These are phyloP conservation scores for Pimpla rufipes DNA, from an alignment of 2,888 invertebrate genomes.

Conservation along the genomic window DNA sequence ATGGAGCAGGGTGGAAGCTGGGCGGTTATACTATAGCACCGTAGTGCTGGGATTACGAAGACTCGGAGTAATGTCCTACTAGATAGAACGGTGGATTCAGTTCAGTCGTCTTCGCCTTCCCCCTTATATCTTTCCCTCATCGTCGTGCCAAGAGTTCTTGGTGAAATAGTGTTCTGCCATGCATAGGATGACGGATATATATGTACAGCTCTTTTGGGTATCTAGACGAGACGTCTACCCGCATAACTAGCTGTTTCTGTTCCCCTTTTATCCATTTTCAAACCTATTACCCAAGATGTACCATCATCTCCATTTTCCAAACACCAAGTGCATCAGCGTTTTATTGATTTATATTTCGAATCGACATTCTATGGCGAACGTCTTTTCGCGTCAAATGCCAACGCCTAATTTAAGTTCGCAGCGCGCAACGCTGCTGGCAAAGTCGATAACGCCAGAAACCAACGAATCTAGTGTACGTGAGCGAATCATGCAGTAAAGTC, in stretches of 20 bases:
- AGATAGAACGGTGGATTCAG: conserved; percentile 12
- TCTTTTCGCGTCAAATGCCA: not conserved
- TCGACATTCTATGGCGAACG: not conserved
- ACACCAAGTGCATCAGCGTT: not conserved
- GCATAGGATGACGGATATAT: conserved; percentile 10
- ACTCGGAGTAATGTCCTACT: conserved; percentile 26
- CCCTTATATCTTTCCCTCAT: not conserved
- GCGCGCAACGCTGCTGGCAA: not conserved
- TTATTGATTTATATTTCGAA: not conserved
- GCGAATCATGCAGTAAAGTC: not conserved
- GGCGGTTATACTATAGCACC: not conserved
- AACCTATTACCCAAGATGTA: not conserved
- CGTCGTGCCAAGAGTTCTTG: conserved; percentile 25
- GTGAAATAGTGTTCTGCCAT: not conserved
- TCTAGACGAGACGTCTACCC: conserved; percentile 8
- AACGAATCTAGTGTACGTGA: not conserved
- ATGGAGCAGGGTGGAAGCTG: conserved; percentile 5
- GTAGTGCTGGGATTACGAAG: conserved; percentile 17
- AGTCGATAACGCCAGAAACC: not conserved
- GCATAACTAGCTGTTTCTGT: not conserved
- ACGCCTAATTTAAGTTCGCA: not conserved
- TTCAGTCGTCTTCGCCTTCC: not conserved
- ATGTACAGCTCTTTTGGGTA: conserved; percentile 6
- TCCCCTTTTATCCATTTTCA: not conserved
- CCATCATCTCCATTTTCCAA: not conserved